Evolutionary conservation across 2,888 invertebrate genomes (phyloP).

Genomic region (Drosophila crucigera): DNA sequence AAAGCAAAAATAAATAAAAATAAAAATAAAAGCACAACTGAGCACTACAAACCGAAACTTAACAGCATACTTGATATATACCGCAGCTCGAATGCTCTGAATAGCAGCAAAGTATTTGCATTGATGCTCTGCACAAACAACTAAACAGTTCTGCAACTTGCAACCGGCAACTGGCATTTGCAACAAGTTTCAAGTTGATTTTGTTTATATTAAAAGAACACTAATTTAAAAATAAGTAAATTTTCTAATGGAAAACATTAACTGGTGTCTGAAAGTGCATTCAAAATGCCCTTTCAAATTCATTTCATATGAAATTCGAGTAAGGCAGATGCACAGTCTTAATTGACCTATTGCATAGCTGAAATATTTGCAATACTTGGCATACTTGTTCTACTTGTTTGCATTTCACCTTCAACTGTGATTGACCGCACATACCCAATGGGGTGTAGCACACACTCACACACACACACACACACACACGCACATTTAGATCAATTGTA

Average conservation of each 20-base stretch:
- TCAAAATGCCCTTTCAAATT: slow-evolving; percentile 37
- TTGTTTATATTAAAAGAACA: neutral
- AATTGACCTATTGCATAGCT: slow-evolving; percentile 35
- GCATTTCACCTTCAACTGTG: slow-evolving; percentile 61
- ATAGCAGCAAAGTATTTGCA: slow-evolving; percentile 11
- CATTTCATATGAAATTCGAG: neutral
- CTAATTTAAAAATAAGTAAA: neutral
- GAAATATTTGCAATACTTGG: slow-evolving; percentile 36
- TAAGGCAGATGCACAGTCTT: slow-evolving; percentile 2
- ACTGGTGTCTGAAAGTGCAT: slow-evolving; percentile 11
- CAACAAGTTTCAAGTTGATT: neutral
- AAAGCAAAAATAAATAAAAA: neutral
- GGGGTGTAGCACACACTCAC: slow-evolving; percentile 11
- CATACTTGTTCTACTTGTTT: slow-evolving; percentile 41
- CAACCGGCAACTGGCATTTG: neutral
- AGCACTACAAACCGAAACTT: slow-evolving; percentile 19
- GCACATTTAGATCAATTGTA: slow-evolving; percentile 39
- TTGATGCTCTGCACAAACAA: neutral
- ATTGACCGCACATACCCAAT: slow-evolving; percentile 46
- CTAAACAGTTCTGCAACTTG: neutral
- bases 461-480: slow-evolving; percentile 6
- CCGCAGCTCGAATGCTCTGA: neutral
- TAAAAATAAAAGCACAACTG: slow-evolving; percentile 8
- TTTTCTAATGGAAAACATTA: neutral
- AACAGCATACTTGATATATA: slow-evolving; percentile 3